Evolutionary conservation across 2,888 invertebrate species (phyloP).

Genomic region (Hyppa rectilinea): DNA sequence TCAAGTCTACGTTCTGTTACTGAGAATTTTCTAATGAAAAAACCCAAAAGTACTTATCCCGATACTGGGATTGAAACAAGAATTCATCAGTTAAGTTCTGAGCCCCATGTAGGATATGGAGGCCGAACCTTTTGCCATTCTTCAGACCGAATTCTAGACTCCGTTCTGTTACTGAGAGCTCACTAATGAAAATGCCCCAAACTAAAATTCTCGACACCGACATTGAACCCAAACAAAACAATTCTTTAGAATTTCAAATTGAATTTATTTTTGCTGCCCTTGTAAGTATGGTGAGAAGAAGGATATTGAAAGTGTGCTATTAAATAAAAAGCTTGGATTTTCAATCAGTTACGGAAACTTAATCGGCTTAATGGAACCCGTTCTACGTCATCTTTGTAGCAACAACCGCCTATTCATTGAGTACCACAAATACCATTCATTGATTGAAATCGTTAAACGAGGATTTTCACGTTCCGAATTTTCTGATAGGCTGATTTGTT

Average conservation of each 20-base stretch:
- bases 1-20: no score
- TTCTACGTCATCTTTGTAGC: conserved; percentile 15
- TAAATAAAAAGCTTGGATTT: conserved; percentile 2
- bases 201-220: no score
- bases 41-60: no score
- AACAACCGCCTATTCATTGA: conserved; percentile 28
- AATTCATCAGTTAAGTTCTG: background rate
- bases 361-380: conserved; percentile 39
- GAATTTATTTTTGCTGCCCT: background rate
- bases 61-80: no score
- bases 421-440: conserved; percentile 24
- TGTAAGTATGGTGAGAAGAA: conserved; percentile 1
- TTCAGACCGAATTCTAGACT: background rate
- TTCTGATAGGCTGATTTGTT: no score
- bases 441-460: conserved; percentile 18
- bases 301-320: conserved; percentile 16
- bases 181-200: background rate
- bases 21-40: no score
- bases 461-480: background rate
- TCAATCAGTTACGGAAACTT: background rate
- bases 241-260: background rate
- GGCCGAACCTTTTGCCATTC: background rate
- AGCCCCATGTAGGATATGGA: background rate
- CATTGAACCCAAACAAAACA: background rate
- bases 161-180: background rate